Percentiles rank a stretch among this genome's conserved stretches.
Evolutionary conservation across 1,140 invertebrate genomes (phyloP).

Genomic region (Neoseiulus cucumeris): DNA sequence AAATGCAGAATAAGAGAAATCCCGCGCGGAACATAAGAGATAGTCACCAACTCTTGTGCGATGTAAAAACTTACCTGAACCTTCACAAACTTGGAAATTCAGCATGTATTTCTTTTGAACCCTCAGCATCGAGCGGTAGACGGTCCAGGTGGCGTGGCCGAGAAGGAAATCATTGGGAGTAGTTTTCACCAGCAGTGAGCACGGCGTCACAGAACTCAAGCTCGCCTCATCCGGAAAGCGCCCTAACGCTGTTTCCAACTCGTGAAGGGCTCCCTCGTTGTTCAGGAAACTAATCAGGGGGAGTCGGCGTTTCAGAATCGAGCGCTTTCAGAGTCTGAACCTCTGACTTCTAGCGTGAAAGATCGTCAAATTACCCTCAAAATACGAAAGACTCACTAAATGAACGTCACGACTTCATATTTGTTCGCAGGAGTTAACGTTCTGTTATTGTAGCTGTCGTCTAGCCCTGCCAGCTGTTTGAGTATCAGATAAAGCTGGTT

Average conservation of each 20-base stretch:
- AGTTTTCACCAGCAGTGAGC: neutral
- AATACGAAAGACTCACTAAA: too few species aligned
- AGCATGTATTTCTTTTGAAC: neutral
- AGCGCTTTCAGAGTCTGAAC: too few species aligned
- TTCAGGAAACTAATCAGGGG: neutral
- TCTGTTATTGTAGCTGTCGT: conserved; percentile 29
- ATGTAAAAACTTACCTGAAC: too few species aligned
- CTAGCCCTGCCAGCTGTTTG: conserved; percentile 31
- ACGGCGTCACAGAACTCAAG: neutral
- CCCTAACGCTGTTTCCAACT: neutral
- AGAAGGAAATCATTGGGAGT: neutral
- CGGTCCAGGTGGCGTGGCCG: neutral
- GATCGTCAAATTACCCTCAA: too few species aligned
- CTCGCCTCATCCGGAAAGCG: neutral
- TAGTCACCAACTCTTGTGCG: too few species aligned
- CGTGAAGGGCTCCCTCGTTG: neutral
- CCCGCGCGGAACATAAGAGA: too few species aligned
- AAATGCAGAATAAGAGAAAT: too few species aligned
- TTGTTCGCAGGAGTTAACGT: conserved; percentile 17
- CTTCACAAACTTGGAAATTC: neutral
- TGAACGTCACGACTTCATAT: conserved; percentile 17
- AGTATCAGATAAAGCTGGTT: conserved; percentile 30
- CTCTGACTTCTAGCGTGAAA: too few species aligned
- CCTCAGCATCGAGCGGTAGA: neutral
- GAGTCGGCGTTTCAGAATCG: too few species aligned